These are phyloP conservation scores for Saccopteryx bilineata DNA, from an alignment of 2,113 vertebrate genomes.

Conservation along the genomic window DNA sequence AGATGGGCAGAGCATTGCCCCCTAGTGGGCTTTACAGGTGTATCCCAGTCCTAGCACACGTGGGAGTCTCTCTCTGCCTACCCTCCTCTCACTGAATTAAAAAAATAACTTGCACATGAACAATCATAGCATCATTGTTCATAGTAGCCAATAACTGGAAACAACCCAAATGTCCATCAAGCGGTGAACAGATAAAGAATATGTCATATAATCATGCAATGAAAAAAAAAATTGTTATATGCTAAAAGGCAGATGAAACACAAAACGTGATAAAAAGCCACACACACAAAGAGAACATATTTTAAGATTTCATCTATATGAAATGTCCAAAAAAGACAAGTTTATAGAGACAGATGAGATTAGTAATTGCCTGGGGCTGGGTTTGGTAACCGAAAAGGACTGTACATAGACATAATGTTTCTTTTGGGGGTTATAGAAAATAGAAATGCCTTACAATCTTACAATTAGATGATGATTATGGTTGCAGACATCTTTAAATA, in stretches of 20 bases:
- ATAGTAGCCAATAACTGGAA: background rate
- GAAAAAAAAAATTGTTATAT: background rate
- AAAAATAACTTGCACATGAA: background rate
- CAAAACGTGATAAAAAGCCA: background rate
- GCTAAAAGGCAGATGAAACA: background rate
- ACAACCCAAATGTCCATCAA: background rate
- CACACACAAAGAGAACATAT: background rate
- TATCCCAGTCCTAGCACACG: too few relatives aligned
- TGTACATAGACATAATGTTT: background rate
- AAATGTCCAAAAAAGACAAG: background rate
- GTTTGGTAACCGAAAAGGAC: background rate
- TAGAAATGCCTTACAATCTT: too few relatives aligned
- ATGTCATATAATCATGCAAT: background rate
- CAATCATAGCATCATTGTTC: background rate
- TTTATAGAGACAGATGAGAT: background rate
- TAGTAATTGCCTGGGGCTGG: background rate
- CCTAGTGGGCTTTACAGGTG: too few relatives aligned
- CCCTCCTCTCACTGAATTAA: too few relatives aligned
- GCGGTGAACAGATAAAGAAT: background rate
- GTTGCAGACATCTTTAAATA: background rate
- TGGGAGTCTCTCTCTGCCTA: too few relatives aligned
- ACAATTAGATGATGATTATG: background rate
- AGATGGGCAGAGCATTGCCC: too few relatives aligned
- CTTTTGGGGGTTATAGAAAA: background rate
- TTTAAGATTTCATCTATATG: background rate